Evolutionary conservation across 2,888 invertebrate genomes (phyloP).

Genomic region (Blastobasis adustella): DNA sequence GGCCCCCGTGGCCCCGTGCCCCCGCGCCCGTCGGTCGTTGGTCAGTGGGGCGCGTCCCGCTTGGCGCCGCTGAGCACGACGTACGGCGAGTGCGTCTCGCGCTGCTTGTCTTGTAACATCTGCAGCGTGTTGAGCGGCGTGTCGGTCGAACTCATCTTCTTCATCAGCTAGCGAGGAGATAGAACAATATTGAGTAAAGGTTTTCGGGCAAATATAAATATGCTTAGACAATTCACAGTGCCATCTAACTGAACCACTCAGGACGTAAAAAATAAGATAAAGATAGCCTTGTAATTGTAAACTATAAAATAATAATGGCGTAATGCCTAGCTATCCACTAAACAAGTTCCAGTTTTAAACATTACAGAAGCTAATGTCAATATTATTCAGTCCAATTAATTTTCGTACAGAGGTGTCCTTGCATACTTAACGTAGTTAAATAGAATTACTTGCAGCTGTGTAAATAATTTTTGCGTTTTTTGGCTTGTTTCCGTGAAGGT

Average conservation of each 20-base stretch:
- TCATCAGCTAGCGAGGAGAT: constrained; percentile 81
- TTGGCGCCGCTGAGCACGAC: constrained; percentile 94
- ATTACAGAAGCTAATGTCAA: too few species aligned
- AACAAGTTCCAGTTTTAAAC: too few species aligned
- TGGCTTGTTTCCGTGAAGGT: too few species aligned
- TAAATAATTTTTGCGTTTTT: too few species aligned
- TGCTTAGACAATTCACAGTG: background rate
- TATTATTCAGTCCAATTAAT: too few species aligned
- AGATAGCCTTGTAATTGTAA: too few species aligned
- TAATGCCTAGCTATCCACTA: background rate
- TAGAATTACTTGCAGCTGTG: too few species aligned
- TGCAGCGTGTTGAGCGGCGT: constrained; percentile 96
- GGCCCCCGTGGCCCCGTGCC: background rate
- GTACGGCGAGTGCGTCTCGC: constrained; percentile 93
- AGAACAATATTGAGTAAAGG: background rate
- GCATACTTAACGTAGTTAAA: too few species aligned
- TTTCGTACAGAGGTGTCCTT: too few species aligned
- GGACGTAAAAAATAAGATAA: too few species aligned
- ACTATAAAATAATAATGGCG: too few species aligned
- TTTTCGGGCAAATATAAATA: background rate
- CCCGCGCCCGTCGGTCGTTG: background rate
- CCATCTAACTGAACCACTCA: background rate
- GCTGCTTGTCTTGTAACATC: constrained; percentile 96
- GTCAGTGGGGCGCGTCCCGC: constrained; percentile 43
- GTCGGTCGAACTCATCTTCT: constrained; percentile 98